These are phyloP conservation scores for Catocala nupta DNA, from an alignment of 2,888 invertebrate species.

Conservation along the genomic window DNA sequence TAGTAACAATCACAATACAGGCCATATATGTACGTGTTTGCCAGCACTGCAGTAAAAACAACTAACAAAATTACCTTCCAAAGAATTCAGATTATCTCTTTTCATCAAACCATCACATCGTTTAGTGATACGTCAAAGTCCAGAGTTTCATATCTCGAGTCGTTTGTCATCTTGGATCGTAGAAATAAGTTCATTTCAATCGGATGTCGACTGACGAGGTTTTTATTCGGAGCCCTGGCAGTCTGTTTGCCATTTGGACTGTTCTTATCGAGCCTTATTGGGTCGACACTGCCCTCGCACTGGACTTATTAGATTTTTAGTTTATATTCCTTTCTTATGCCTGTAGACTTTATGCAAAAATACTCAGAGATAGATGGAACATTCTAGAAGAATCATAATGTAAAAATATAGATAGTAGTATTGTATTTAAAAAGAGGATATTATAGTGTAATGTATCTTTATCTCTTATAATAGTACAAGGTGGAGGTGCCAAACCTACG, in stretches of 20 bases:
- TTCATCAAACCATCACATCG: conserved; percentile 23
- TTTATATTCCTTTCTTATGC: not conserved
- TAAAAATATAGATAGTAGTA: too few species aligned
- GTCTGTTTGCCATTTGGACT: conserved; percentile 41
- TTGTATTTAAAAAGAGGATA: too few species aligned
- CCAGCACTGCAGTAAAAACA: too few species aligned
- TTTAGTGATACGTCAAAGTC: conserved; percentile 37
- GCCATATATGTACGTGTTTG: too few species aligned
- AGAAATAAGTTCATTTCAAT: conserved; percentile 57
- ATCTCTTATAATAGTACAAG: too few species aligned
- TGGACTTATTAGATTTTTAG: conserved; percentile 33
- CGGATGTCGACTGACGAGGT: conserved; percentile 47
- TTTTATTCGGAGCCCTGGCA: conserved; percentile 52
- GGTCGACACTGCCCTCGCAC: conserved; percentile 12
- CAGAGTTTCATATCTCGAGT: conserved; percentile 55
- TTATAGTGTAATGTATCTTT: too few species aligned
- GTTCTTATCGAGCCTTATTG: conserved; percentile 30
- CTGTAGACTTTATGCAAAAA: not conserved
- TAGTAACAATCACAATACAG: too few species aligned
- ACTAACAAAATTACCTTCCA: too few species aligned
- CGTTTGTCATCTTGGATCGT: conserved; percentile 53
- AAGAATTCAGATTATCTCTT: not conserved
- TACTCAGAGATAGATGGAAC: too few species aligned
- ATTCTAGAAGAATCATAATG: too few species aligned
- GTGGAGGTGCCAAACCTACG: too few species aligned